Evolutionary conservation across 2,797 vertebrate genomes (phyloP).

Genomic region (Oreortyx pictus): DNA sequence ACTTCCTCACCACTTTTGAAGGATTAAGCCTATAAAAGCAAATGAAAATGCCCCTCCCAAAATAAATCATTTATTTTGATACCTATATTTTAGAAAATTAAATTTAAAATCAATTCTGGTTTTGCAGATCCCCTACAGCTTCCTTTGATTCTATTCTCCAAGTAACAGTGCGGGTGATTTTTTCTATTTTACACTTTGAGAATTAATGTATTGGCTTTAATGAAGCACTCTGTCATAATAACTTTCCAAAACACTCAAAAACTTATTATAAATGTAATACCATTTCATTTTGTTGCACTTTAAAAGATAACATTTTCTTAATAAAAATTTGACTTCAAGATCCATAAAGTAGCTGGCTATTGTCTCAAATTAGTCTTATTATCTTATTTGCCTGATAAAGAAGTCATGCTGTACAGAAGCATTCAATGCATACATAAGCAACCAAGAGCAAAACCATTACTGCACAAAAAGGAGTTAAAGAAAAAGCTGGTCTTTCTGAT

Average conservation of each 20-base stretch:
- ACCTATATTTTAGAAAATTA: not conserved
- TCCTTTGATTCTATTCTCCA: not conserved
- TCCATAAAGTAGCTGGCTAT: not conserved
- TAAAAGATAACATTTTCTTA: not conserved
- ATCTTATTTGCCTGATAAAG: slow-evolving; percentile 14
- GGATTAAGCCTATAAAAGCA: not conserved
- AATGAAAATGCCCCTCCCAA: not conserved
- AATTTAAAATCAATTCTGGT: not conserved
- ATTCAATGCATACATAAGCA: not conserved
- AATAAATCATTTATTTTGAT: not conserved
- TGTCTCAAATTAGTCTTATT: slow-evolving; percentile 16
- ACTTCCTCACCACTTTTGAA: not conserved
- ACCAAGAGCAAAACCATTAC: not conserved
- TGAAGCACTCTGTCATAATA: not conserved
- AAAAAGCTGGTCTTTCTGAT: slow-evolving; percentile 3
- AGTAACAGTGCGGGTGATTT: not conserved
- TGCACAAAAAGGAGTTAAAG: not conserved
- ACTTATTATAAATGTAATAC: not conserved
- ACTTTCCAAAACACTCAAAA: not conserved
- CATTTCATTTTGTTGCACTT: slow-evolving; percentile 18
- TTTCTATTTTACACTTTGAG: not conserved
- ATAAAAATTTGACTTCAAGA: not conserved
- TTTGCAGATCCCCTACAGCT: not conserved
- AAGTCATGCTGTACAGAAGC: not conserved
- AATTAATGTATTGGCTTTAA: not conserved